Base-by-base conservation (phyloP, 1,140 invertebrate genomes). In the Caerostris extrusa region DNA sequence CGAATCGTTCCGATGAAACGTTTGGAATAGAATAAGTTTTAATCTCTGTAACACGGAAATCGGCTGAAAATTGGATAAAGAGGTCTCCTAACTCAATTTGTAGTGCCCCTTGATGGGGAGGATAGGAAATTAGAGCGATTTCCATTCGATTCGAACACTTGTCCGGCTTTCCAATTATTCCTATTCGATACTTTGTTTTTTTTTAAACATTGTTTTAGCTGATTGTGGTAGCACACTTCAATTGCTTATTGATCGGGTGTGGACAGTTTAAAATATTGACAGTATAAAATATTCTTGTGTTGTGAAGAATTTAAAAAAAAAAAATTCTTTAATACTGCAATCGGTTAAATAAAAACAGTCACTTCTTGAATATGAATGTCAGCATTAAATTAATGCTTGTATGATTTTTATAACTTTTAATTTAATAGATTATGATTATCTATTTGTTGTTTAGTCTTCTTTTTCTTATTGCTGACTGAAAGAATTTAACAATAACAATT, bases 41-140 rank as follows among this genome's bases (percentile, higher is more conserved):
- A 12, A 50, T 53, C 71, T 14, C 71, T 34, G 19, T 12, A 77
- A 50, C 14, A 8, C 34, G 7, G 50, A 88, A 88, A 88, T 64
- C 86, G 86, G 55, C 7, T 17, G 71, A 91, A 91, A 91, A 90
- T 91, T 83, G 81, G 81, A 85, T 92, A 85, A 69, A 85, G 60
- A 85, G 58, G 50, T 61, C 81, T 61, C 81, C 34, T 83, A 92
- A 92, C 77, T 85, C 77, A 67, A 92, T 92, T 85, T 92, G 71
- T 50, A 58, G 60, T 53, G 77, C 50, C 77, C 81, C n/a, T 60
- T 82, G n/a, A 14, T 14, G 61, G 71, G 90, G 58, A 85, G 81
- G 81, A 53, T 7, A 64, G 71, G 34, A 67, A 92, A 92, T 92
- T 85, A 92, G 90, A 64, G 53, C 57, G 12, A 57, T 17, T 60